phyloP scores from a whole-genome alignment of 1,140 invertebrate genomes.

The Microplitis mediator region DNA sequence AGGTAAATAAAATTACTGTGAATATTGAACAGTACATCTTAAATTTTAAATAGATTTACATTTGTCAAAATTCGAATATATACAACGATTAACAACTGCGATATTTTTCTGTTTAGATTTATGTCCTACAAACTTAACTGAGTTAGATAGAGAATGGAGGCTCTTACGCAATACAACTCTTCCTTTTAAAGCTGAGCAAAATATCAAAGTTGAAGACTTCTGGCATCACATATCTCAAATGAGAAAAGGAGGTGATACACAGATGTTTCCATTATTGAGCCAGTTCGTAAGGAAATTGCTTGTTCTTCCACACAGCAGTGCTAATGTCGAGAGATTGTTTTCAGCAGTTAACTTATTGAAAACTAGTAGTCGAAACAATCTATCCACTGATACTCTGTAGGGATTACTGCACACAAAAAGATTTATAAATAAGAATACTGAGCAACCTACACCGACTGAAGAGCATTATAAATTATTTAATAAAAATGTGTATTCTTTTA shows the following conservation, averaged over 20 bases:
- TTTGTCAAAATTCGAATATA: neutral
- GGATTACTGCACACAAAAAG: conserved; percentile 17
- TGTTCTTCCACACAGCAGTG: conserved; percentile 24
- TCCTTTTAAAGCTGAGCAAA: neutral
- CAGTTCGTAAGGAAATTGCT: conserved; percentile 8
- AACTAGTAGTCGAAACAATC: conserved; percentile 15
- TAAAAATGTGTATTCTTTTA: no score
- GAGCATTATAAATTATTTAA: no score
- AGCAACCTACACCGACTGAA: no score
- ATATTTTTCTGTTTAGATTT: neutral
- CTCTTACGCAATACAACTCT: neutral
- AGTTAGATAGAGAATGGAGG: conserved; percentile 17
- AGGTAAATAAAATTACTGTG: neutral
- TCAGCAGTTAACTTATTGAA: conserved; percentile 22
- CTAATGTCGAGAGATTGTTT: conserved; percentile 26
- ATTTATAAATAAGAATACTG: neutral
- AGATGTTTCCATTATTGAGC: conserved; percentile 9
- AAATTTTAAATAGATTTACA: no score
- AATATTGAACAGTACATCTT: neutral
- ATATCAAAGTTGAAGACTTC: neutral
- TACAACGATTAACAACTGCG: neutral
- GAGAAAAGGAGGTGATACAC: conserved; percentile 9
- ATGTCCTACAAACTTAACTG: neutral
- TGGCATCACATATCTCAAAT: conserved; percentile 18
- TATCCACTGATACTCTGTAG: neutral